Evolutionary conservation across 2,888 invertebrate species (phyloP).

Genomic region (Julus scandinavius): DNA sequence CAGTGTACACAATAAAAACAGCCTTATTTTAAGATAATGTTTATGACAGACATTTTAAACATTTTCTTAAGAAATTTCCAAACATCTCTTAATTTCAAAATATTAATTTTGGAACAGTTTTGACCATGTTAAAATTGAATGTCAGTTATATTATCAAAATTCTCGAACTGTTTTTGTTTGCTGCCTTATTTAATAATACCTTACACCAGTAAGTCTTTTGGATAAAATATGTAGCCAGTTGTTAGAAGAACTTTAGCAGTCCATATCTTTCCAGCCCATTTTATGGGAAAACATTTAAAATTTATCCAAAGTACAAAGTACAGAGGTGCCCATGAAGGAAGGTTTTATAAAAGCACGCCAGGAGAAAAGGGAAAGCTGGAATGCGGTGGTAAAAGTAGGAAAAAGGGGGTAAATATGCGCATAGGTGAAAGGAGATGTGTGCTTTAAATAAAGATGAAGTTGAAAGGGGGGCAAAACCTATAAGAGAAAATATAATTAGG

Average conservation of each 20-base stretch:
- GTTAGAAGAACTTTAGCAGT: background rate
- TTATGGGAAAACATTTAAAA: background rate
- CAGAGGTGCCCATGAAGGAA: background rate
- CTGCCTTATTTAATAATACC: too few species aligned
- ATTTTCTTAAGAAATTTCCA: too few species aligned
- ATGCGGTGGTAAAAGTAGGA: background rate
- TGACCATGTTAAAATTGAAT: too few species aligned
- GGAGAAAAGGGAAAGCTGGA: background rate
- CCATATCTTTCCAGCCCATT: background rate
- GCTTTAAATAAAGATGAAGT: constrained; percentile 38
- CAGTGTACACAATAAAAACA: too few species aligned
- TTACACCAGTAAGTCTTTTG: too few species aligned
- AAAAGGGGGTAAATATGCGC: background rate
- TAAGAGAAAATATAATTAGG: constrained; percentile 8
- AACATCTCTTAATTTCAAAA: too few species aligned
- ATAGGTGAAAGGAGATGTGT: constrained; percentile 19
- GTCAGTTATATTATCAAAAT: too few species aligned
- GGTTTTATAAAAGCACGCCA: background rate
- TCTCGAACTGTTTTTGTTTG: too few species aligned
- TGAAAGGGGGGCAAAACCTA: background rate
- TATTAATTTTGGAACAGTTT: too few species aligned
- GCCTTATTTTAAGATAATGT: too few species aligned
- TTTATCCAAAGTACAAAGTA: background rate
- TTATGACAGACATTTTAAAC: too few species aligned
- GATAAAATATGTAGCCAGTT: too few species aligned